Evolutionary conservation across 2,113 vertebrate species (phyloP).

Genomic region (Emberiza fucata): DNA sequence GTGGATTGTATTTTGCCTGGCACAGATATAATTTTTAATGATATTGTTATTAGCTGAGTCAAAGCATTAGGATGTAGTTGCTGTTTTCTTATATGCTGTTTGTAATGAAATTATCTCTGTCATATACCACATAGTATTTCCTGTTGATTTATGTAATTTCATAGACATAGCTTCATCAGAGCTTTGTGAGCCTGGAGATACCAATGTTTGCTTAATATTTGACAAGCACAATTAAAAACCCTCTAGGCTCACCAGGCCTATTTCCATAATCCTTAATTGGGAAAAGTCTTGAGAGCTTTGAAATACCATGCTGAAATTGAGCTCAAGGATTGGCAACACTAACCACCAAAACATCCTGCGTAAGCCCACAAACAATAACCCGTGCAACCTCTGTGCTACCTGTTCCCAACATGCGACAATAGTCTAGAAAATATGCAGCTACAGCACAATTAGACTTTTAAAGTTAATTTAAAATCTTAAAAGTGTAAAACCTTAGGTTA

Average conservation of each 20-base stretch:
- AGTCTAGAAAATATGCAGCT: not conserved
- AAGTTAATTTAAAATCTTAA: not conserved
- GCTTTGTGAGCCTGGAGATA: slow-evolving; percentile 71
- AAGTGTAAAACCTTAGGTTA: not conserved
- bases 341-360: not conserved
- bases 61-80: not conserved
- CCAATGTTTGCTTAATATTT: slow-evolving; percentile 69
- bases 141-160: slow-evolving; percentile 73
- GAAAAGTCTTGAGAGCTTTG: slow-evolving; percentile 67
- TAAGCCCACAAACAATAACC: not conserved
- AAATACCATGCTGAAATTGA: slow-evolving; percentile 65
- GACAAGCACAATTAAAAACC: slow-evolving; percentile 69
- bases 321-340: slow-evolving; percentile 1
- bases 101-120: slow-evolving; percentile 40
- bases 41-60: not conserved
- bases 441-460: not conserved
- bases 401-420: not conserved
- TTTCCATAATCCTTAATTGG: slow-evolving; percentile 72
- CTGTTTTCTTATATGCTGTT: not conserved
- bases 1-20: not conserved
- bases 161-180: slow-evolving; percentile 66
- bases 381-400: not conserved
- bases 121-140: slow-evolving; percentile 53
- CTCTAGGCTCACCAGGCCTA: slow-evolving; percentile 64
- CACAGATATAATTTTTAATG: not conserved